Conservation (phyloP, 2,113 vertebrate genomes). For the Grammatotria lemairii region DNA sequence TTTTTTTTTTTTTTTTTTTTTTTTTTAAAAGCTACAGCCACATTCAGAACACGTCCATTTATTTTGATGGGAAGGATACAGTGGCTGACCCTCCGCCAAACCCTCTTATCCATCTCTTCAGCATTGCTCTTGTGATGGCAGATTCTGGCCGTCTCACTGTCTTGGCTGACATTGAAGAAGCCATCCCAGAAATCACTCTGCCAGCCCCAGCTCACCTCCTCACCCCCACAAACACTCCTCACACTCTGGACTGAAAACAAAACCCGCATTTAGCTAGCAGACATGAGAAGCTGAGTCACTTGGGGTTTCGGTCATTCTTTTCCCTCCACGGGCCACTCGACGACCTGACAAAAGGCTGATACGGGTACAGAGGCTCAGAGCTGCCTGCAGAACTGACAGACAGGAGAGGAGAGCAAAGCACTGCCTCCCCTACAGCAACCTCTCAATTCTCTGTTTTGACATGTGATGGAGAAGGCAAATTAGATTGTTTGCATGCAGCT, state of each 20-base stretch:
- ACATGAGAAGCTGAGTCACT: conserved; percentile 33
- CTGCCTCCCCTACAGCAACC: not conserved
- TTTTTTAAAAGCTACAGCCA: not conserved
- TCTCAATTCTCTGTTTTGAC: conserved; percentile 22
- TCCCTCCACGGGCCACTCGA: not conserved
- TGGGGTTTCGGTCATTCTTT: not conserved
- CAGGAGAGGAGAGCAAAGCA: not conserved
- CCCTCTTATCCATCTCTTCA: not conserved
- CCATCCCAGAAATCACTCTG: not conserved
- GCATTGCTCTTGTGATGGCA: not conserved
- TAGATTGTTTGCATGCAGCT: not conserved
- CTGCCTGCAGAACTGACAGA: conserved; percentile 30
- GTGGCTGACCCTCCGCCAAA: not conserved
- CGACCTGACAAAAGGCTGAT: conserved; percentile 6
- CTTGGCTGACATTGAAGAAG: conserved; percentile 63
- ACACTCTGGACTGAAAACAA: not conserved
- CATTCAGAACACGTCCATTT: conserved; percentile 46
- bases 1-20: not conserved
- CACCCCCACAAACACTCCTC: not conserved
- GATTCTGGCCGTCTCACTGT: conserved; percentile 22
- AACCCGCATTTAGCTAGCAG: not conserved
- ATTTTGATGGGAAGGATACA: conserved; percentile 37
- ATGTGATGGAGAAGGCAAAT: conserved; percentile 23
- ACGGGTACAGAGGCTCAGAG: conserved; percentile 2
- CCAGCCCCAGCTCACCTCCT: not conserved